Evolutionary conservation across 2,797 vertebrate genomes (phyloP).

Genomic region (Saxicola maurus): DNA sequence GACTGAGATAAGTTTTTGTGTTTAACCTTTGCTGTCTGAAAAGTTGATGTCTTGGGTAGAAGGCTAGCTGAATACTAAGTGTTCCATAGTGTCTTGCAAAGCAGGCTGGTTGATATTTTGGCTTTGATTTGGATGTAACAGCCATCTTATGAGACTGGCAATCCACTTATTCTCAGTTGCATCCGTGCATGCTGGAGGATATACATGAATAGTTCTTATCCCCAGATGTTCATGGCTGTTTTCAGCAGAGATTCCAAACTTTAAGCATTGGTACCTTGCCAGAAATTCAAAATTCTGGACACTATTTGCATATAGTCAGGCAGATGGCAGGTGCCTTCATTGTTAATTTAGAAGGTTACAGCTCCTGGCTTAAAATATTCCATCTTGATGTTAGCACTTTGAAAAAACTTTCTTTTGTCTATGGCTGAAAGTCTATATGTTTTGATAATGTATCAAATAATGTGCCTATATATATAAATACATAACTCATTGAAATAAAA

Average conservation of each 20-base stretch:
- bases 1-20: constrained; percentile 22
- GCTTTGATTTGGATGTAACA: neutral
- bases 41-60: neutral
- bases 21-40: constrained; percentile 48
- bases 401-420: neutral
- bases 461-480: neutral
- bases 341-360: neutral
- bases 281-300: constrained; percentile 3
- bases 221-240: neutral
- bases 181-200: neutral
- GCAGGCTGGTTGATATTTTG: neutral
- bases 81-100: neutral
- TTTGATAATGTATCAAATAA: neutral
- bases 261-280: neutral
- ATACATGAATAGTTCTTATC: neutral
- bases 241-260: neutral
- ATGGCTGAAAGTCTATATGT: neutral
- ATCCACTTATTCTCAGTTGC: neutral
- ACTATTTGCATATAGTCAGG: neutral
- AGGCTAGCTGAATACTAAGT: constrained; percentile 45
- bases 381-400: neutral
- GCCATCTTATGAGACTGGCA: constrained; percentile 6
- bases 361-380: neutral
- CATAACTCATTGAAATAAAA: neutral
- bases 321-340: neutral